Conservation (phyloP, 2,797 vertebrate species). For the Xyrichtys novacula region DNA sequence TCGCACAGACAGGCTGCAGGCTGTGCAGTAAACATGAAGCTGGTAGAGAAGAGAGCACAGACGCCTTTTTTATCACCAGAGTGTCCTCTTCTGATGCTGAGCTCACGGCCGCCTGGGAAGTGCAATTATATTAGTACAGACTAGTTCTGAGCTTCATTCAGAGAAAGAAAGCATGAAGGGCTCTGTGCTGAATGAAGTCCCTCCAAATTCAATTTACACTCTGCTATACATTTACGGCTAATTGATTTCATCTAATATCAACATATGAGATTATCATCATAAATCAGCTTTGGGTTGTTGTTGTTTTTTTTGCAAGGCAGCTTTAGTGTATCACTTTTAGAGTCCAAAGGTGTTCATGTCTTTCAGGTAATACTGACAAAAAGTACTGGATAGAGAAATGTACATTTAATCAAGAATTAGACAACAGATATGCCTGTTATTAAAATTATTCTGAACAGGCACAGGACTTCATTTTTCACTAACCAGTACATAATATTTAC, state of each 20-base stretch:
- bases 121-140: constrained; percentile 15
- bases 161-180: constrained; percentile 4
- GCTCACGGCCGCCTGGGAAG: constrained; percentile 23
- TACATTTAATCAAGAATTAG: too few relatives aligned
- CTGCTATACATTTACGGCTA: not conserved
- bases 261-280: not conserved
- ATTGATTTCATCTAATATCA: not conserved
- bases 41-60: constrained; percentile 26
- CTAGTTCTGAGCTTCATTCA: constrained; percentile 39
- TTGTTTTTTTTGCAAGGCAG: too few relatives aligned
- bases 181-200: constrained; percentile 19
- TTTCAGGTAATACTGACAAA: too few relatives aligned
- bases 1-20: constrained; percentile 37
- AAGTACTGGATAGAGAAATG: too few relatives aligned
- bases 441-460: too few relatives aligned
- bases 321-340: too few relatives aligned
- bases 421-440: too few relatives aligned
- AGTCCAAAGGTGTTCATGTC: too few relatives aligned
- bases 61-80: constrained; percentile 40
- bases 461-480: too few relatives aligned
- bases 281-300: too few relatives aligned
- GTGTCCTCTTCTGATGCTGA: constrained; percentile 42
- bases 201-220: constrained; percentile 24
- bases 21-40: constrained; percentile 41
- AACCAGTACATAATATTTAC: too few relatives aligned